Evolutionary conservation across 2,113 vertebrate genomes (phyloP), one percentile per base, ranked within the genome.

Genomic region (Gopherus evgoodei): DNA sequence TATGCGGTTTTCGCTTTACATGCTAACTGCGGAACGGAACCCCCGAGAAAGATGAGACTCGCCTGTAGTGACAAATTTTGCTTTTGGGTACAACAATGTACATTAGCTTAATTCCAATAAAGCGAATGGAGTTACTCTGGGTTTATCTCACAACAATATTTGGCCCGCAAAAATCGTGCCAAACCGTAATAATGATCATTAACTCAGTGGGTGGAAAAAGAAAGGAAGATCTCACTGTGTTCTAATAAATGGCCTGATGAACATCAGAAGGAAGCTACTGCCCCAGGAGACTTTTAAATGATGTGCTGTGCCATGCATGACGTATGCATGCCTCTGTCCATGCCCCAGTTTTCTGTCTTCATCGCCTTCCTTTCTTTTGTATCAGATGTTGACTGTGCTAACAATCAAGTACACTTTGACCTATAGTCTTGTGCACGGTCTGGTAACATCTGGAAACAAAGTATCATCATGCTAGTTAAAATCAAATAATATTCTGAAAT

Each of bases 391-490:
- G 72, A 44, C 24, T 78, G 42, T 47, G 12, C 75, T 78, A 78
- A 19, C n/a, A 24, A 8, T 1, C 1, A 14, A 78, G 65, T n/a
- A 75, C 88, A 21, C 24, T 44, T 17, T 59, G 85, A 86, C 42
- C 75, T 59, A 62, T 42, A 81, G 89, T 86, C n/a, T 53, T 1
- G 1, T 1, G 6, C 13, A 47, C 81, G 38, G 85, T 78, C 35
- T 79, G 65, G 2, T 49, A 91, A 76, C 83, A 86, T 81, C 89
- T 93, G 93, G 79, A 92, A 53, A 80, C 54, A 75, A 88, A 59
- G 75, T 81, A 95, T 25, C 84, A 56, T 49, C 44, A 14, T 8
- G 4, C 42, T 27, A 38, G 90, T 84, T 90, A 92, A 12, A 88
- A 94, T 49, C 83, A 94, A 79, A 42, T 1, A 0, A 81, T 69